A percentile compares a stretch with the other conserved stretches of the same genome.
These are phyloP conservation scores for Noctua janthe DNA, from an alignment of 2,888 invertebrate genomes.

Conservation along the genomic window DNA sequence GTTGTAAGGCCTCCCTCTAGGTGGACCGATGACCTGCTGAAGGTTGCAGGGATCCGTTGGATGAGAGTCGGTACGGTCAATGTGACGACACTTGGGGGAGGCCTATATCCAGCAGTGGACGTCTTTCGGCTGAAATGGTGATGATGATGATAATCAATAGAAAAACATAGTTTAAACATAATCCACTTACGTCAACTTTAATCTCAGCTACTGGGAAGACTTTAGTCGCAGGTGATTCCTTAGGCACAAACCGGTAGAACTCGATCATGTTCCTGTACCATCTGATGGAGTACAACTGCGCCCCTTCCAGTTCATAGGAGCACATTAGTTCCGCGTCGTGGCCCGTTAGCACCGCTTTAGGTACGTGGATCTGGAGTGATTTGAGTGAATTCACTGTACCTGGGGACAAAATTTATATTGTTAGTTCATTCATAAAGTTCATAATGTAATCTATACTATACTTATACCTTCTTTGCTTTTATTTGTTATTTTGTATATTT, in stretches of 20 bases:
- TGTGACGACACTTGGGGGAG: no score
- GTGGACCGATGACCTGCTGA: no score
- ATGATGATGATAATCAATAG: no score
- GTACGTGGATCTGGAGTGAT: slow-evolving; percentile 88
- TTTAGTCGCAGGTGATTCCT: slow-evolving; percentile 93
- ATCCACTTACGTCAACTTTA: slow-evolving; percentile 93
- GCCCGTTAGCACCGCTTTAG: slow-evolving; percentile 89
- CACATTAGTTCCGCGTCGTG: slow-evolving; percentile 89
- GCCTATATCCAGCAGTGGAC: no score
- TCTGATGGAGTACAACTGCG: slow-evolving; percentile 93
- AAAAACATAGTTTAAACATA: no score
- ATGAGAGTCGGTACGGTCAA: no score
- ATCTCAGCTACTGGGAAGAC: slow-evolving; percentile 93
- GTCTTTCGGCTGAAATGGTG: no score
- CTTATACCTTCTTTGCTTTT: neutral
- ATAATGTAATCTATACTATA: neutral
- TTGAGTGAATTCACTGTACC: slow-evolving; percentile 86
- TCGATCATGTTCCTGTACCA: slow-evolving; percentile 94
- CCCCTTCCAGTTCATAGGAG: slow-evolving; percentile 91
- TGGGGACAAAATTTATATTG: slow-evolving; percentile 68
- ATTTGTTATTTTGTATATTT: no score
- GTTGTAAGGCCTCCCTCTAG: no score
- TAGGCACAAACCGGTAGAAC: slow-evolving; percentile 94
- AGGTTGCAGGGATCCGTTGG: no score
- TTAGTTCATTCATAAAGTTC: neutral